Conservation (phyloP, 2,888 invertebrate genomes). For the Theretra japonica region DNA sequence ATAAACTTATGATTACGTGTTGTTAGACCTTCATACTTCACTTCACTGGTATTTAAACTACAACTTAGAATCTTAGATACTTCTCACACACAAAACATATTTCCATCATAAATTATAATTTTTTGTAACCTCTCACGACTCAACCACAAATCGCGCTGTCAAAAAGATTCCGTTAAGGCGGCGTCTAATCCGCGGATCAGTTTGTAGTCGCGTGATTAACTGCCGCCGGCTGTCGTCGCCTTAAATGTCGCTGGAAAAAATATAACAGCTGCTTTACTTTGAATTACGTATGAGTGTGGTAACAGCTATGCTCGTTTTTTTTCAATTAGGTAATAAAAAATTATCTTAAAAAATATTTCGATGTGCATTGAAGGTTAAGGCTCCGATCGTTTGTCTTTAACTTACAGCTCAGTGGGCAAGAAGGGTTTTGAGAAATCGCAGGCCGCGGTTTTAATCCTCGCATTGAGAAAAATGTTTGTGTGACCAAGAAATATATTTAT, state of each 20-base stretch:
- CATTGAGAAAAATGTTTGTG: no score
- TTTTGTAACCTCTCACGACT: slow-evolving; percentile 43
- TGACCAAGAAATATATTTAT: no score
- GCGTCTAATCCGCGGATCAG: slow-evolving; percentile 60
- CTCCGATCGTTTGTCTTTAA: no score
- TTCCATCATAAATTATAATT: slow-evolving; percentile 37
- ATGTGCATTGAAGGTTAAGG: no score
- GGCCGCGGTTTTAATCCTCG: no score
- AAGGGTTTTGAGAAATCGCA: no score
- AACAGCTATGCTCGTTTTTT: background rate
- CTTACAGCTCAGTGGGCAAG: no score
- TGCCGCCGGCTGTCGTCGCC: slow-evolving; percentile 73
- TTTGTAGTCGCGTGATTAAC: slow-evolving; percentile 12
- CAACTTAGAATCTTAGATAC: background rate
- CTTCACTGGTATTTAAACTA: background rate
- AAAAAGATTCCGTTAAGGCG: slow-evolving; percentile 52
- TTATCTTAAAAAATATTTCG: no score
- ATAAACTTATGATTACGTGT: no score
- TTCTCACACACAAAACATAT: slow-evolving; percentile 1
- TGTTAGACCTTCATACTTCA: no score
- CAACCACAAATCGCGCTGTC: slow-evolving; percentile 62
- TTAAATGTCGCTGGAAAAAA: slow-evolving; percentile 29
- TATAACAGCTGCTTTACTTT: slow-evolving; percentile 32
- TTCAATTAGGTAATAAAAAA: background rate
- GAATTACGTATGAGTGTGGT: slow-evolving; percentile 41